These are phyloP conservation scores for Drosophila saltans DNA, from an alignment of 1,140 invertebrate genomes.

Conservation along the genomic window DNA sequence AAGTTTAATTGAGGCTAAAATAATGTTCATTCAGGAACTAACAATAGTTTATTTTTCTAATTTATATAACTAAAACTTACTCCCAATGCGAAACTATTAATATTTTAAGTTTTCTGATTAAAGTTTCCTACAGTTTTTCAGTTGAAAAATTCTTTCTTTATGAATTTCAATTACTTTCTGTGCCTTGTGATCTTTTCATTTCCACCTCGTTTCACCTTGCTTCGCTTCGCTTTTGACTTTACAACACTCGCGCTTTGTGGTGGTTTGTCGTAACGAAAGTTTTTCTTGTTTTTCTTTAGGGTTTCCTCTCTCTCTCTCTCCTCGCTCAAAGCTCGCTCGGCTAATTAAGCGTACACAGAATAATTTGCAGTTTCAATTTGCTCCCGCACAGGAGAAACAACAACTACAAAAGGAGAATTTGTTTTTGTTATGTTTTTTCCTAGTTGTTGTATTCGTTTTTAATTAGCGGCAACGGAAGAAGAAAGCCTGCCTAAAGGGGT, in stretches of 20 bases:
- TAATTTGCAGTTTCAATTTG: conserved; percentile 57
- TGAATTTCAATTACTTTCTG: neutral
- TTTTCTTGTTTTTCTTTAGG: neutral
- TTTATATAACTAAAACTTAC: too few species aligned
- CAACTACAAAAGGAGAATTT: conserved; percentile 1
- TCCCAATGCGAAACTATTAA: too few species aligned
- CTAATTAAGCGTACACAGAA: conserved; percentile 65
- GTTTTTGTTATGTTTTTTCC: conserved; percentile 6
- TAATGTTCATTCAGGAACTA: too few species aligned
- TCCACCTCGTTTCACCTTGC: neutral
- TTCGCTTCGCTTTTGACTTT: conserved; percentile 8
- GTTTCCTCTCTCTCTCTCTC: neutral
- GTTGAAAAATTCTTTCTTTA: neutral
- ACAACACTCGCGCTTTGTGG: conserved; percentile 6
- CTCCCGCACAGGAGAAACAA: conserved; percentile 11
- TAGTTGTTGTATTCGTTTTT: conserved; percentile 47
- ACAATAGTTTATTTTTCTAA: too few species aligned
- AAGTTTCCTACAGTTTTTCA: neutral
- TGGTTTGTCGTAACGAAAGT: neutral
- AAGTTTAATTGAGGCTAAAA: too few species aligned
- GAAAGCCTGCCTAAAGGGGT: neutral
- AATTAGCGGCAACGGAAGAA: conserved; percentile 53
- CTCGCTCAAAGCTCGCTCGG: conserved; percentile 2
- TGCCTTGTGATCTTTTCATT: neutral
- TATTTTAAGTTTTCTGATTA: too few species aligned